Conservation (phyloP, 2,797 vertebrate species). For the Pipistrellus kuhlii region DNA sequence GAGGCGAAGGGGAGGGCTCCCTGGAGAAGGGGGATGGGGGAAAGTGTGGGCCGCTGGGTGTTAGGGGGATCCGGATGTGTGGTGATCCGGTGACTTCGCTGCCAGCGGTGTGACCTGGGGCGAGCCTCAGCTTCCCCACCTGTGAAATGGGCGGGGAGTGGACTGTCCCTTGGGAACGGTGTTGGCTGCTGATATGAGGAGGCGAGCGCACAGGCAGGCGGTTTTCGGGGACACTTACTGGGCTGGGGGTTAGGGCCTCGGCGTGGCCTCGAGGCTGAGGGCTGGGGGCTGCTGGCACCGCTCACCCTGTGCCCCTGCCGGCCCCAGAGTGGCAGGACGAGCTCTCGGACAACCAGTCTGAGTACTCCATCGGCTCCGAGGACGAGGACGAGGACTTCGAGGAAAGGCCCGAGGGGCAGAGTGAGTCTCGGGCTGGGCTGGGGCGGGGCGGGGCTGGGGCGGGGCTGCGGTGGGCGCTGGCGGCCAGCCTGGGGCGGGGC, state of each 20-base stretch:
- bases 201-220: background rate
- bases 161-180: accelerated
- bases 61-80: background rate
- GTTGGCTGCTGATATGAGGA: accelerated
- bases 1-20: background rate
- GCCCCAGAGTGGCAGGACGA: constrained; percentile 97
- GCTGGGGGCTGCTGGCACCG: background rate
- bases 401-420: constrained; percentile 96
- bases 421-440: constrained; percentile 80
- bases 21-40: background rate
- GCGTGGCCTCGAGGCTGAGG: background rate
- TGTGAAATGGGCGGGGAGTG: accelerated
- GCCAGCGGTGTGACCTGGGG: background rate
- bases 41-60: background rate
- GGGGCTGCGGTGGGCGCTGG: too few relatives aligned
- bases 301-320: background rate
- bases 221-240: accelerated
- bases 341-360: constrained; percentile 99
- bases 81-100: too few relatives aligned
- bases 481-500: too few relatives aligned
- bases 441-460: too few relatives aligned
- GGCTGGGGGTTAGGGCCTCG: background rate
- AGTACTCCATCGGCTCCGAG: constrained; percentile 98
- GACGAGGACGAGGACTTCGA: constrained; percentile 99
- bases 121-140: background rate